Evolutionary conservation across 2,888 invertebrate genomes (phyloP), one percentile per base, ranked within the genome.

Genomic region (Cosmia trapezina): DNA sequence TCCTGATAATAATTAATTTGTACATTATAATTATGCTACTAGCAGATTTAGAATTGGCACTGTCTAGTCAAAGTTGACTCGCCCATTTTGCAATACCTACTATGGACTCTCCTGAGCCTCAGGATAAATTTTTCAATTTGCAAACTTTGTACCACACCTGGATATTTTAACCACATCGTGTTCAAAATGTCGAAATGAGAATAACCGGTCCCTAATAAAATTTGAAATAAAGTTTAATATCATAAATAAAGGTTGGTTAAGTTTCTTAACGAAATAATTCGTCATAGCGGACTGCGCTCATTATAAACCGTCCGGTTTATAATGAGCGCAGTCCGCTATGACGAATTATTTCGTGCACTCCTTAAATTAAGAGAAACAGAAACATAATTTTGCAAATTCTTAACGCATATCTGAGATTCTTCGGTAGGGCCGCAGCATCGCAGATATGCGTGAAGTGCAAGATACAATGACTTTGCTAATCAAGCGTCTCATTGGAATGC

Each of bases 161-260:
- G 45, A 17, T 1, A 37, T 47, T 37, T 28, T 22, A 41, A 33
- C 28, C 53, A 65, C 17, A 22, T 12, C 6, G 6, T 47, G 45
- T 68, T 64, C 64, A 47, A 37, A 67, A 47, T 47, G 12, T 17
- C 5, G n/a, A 63, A 63, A 37, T 47, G 33, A 17, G 6, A 63
- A 22, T 11, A 37, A 64, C n/a, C 6, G 4, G 11, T n/a, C 17
- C n/a, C 4, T 37, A 49, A 37, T 14, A 63, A 2, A 33, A 17
- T 63, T 63, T n/a, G 9, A 63, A 60, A 41, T 60, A 17, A 59
- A 17, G 9, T 43, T 60, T 60, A 43, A 22, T 61, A 43, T 22
- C 22, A 17, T 43, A 61, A 17, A 43, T 51, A 17, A 17, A 11
- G 7, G 37, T 37, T 37, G 11, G 11, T 53, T 41, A 17, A 33